These are phyloP conservation scores for Paramormyrops hopkinsi DNA, from an alignment of 2,797 vertebrate genomes.

Conservation along the genomic window DNA sequence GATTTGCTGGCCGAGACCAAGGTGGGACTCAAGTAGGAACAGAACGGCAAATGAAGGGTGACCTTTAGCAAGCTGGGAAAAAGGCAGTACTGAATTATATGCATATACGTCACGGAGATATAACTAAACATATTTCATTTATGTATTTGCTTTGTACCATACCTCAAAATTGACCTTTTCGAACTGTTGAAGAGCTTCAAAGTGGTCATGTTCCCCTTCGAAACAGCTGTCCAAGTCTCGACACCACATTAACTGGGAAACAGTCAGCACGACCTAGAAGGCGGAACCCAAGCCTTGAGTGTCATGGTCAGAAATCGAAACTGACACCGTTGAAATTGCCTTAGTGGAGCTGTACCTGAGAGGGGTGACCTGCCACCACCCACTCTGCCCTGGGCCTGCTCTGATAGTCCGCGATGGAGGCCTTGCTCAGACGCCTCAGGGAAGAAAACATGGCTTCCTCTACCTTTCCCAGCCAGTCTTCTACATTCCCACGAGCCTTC, in stretches of 20 bases:
- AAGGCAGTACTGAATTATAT: not conserved
- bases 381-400: slow-evolving; percentile 60
- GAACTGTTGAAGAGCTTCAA: slow-evolving; percentile 66
- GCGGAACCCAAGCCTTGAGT: not conserved
- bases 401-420: slow-evolving; percentile 71
- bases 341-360: slow-evolving; percentile 58
- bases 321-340: not conserved
- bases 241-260: slow-evolving; percentile 84
- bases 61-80: not conserved
- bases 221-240: slow-evolving; percentile 71
- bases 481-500: slow-evolving; percentile 79
- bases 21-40: not conserved
- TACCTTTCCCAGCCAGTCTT: slow-evolving; percentile 79
- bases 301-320: not conserved
- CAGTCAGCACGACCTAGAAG: slow-evolving; percentile 73
- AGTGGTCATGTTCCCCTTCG: slow-evolving; percentile 53
- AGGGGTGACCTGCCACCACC: slow-evolving; percentile 74
- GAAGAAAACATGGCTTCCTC: slow-evolving; percentile 79
- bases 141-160: slow-evolving; percentile 21
- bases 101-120: not conserved
- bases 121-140: not conserved
- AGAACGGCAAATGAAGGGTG: not conserved
- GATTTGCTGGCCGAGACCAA: not conserved
- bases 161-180: slow-evolving; percentile 73
- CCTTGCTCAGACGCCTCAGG: slow-evolving; percentile 69